These are phyloP conservation scores for Galerucella calmariensis DNA, from an alignment of 2,888 invertebrate species.

Conservation along the genomic window DNA sequence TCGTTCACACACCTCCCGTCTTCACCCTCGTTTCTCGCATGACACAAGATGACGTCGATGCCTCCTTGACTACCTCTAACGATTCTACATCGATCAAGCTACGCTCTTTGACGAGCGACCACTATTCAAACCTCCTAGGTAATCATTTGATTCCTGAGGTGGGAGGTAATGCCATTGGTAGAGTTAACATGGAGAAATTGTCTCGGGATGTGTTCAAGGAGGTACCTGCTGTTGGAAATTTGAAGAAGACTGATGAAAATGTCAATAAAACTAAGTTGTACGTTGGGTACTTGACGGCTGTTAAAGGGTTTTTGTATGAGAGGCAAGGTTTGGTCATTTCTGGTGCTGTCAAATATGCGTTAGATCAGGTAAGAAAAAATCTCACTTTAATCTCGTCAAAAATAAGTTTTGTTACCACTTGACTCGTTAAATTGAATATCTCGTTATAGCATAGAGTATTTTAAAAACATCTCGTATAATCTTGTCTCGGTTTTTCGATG, in stretches of 20 bases:
- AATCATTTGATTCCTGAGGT: slow-evolving; percentile 14
- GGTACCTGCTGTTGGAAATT: slow-evolving; percentile 52
- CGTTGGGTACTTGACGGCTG: slow-evolving; percentile 87
- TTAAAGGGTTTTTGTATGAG: slow-evolving; percentile 77
- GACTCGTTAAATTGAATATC: too few species aligned
- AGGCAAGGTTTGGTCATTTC: slow-evolving; percentile 89
- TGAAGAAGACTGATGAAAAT: slow-evolving; percentile 64
- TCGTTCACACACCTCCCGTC: slow-evolving; percentile 41
- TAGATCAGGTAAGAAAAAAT: slow-evolving; percentile 75
- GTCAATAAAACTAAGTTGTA: slow-evolving; percentile 73
- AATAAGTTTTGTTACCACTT: too few species aligned
- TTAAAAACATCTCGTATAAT: too few species aligned
- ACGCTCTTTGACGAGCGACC: neutral
- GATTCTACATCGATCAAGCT: slow-evolving; percentile 4
- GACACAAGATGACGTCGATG: slow-evolving; percentile 41
- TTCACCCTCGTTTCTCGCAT: slow-evolving; percentile 44
- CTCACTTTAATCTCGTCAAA: too few species aligned
- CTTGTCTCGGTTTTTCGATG: too few species aligned
- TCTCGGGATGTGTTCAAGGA: slow-evolving; percentile 30
- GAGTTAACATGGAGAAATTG: slow-evolving; percentile 7
- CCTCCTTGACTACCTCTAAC: slow-evolving; percentile 12
- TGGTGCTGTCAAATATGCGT: slow-evolving; percentile 90
- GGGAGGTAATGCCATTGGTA: slow-evolving; percentile 16
- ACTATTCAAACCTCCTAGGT: neutral
- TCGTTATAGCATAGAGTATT: too few species aligned